phyloP scores from a whole-genome alignment of 1,140 invertebrate species.

The Heliconius congener region DNA sequence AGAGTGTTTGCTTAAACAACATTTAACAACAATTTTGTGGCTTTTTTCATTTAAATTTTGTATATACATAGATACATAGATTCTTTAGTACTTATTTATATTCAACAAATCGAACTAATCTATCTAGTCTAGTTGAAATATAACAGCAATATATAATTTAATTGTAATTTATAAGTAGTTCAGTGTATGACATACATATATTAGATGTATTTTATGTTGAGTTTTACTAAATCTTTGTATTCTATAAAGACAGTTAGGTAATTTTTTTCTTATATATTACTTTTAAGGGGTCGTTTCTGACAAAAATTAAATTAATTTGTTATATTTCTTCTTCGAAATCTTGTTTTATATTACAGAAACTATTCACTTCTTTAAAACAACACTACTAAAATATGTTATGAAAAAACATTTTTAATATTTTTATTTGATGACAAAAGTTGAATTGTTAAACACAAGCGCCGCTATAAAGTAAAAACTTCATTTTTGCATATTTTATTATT shows the following conservation, averaged over 20 bases:
- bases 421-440: not conserved
- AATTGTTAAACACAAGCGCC: not conserved
- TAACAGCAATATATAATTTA: slow-evolving; percentile 57
- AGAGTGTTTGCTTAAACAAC: not conserved
- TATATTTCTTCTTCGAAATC: not conserved
- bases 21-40: slow-evolving; percentile 3
- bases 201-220: slow-evolving; percentile 25
- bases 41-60: not conserved
- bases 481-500: not conserved
- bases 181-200: slow-evolving; percentile 53
- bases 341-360: not conserved
- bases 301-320: no score
- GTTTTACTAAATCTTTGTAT: slow-evolving; percentile 11
- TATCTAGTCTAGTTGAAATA: slow-evolving; percentile 35
- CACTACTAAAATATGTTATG: not conserved
- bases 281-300: not conserved
- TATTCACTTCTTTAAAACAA: not conserved
- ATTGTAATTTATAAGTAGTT: slow-evolving; percentile 50
- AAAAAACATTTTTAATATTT: not conserved
- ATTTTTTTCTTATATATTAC: slow-evolving; percentile 19
- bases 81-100: slow-evolving; percentile 26
- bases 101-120: slow-evolving; percentile 23
- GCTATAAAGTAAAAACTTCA: not conserved
- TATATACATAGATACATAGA: not conserved
- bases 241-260: slow-evolving; percentile 26